These are phyloP conservation scores for Pituophis catenifer DNA, from an alignment of 2,113 vertebrate species.

Conservation along the genomic window DNA sequence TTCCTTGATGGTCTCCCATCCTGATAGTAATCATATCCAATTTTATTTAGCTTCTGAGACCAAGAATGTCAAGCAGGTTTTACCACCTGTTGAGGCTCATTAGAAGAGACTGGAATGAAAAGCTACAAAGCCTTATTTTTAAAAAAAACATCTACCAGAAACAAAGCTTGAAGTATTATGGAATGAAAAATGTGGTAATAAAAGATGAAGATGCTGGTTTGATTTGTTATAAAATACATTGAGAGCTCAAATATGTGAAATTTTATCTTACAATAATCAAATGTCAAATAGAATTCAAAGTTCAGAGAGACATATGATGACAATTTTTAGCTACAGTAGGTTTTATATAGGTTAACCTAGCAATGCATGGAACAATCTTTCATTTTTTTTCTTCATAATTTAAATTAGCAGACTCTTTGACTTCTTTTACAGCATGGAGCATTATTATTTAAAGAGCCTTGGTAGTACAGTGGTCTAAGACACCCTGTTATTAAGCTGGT, in stretches of 20 bases:
- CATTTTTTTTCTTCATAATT: slow-evolving; percentile 37
- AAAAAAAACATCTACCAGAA: background rate
- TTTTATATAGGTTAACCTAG: background rate
- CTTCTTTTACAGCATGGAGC: slow-evolving; percentile 45
- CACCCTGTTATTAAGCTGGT: too few species aligned
- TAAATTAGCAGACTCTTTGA: slow-evolving; percentile 59
- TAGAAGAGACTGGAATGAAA: background rate
- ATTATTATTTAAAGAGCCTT: background rate
- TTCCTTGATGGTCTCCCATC: background rate
- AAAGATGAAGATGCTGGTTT: background rate
- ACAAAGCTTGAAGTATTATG: background rate
- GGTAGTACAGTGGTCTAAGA: too few species aligned
- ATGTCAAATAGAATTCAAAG: slow-evolving; percentile 5
- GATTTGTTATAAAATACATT: background rate
- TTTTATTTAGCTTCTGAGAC: background rate
- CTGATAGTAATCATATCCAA: background rate
- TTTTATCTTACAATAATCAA: background rate
- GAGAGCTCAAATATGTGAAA: background rate
- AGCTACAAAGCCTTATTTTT: background rate
- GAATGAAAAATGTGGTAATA: background rate
- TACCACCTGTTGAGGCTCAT: background rate
- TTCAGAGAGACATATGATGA: background rate
- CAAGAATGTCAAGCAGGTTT: background rate
- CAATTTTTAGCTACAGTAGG: background rate
- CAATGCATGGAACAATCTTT: background rate